Evolutionary conservation across 2,888 invertebrate species (phyloP).

Genomic region (Xylota sylvarum): DNA sequence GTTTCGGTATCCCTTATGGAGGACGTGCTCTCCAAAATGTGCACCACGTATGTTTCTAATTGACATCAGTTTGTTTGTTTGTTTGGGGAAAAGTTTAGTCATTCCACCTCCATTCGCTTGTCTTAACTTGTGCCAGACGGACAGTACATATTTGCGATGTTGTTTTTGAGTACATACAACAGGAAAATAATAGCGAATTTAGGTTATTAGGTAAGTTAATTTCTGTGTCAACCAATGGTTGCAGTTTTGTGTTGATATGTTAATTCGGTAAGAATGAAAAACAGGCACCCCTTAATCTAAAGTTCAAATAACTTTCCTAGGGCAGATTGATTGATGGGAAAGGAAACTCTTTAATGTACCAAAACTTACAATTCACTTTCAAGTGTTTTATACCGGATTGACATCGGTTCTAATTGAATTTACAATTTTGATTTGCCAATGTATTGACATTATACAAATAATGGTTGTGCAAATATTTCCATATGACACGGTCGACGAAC

Average conservation of each 20-base stretch:
- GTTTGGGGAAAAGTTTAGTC: slow-evolving; percentile 78
- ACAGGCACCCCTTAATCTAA: neutral
- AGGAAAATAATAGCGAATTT: slow-evolving; percentile 69
- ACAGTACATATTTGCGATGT: slow-evolving; percentile 61
- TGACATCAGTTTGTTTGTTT: slow-evolving; percentile 69
- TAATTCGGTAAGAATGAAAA: slow-evolving; percentile 4
- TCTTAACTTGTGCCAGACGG: slow-evolving; percentile 56
- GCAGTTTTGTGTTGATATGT: slow-evolving; percentile 49
- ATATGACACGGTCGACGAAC: slow-evolving; percentile 8
- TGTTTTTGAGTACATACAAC: slow-evolving; percentile 78
- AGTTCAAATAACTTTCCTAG: neutral
- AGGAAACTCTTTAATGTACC: neutral
- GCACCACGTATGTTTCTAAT: slow-evolving; percentile 59
- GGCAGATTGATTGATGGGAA: neutral
- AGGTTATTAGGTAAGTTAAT: slow-evolving; percentile 78
- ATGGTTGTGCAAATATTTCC: slow-evolving; percentile 83
- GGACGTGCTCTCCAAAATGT: slow-evolving; percentile 49
- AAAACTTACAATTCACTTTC: neutral
- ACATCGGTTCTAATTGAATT: slow-evolving; percentile 5
- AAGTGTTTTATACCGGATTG: neutral
- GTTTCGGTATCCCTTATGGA: slow-evolving; percentile 36
- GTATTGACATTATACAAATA: slow-evolving; percentile 84
- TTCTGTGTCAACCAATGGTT: slow-evolving; percentile 71
- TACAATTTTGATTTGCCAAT: slow-evolving; percentile 81
- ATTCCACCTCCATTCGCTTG: slow-evolving; percentile 60